phyloP scores from a whole-genome alignment of 64 coral and sea anemone species.

The Exaiptasia diaphana region DNA sequence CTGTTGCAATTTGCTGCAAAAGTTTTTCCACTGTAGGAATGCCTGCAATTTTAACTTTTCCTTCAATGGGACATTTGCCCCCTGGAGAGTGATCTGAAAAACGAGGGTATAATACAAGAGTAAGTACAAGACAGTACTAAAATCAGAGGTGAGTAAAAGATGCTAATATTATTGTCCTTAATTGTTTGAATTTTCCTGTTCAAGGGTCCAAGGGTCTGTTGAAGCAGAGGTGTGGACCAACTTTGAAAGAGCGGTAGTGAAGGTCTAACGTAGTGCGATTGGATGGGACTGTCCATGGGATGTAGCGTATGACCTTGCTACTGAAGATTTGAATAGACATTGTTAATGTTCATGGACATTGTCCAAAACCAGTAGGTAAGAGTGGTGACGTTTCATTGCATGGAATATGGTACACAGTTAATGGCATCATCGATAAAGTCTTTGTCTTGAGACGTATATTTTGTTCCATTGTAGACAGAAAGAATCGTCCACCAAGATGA shows the following conservation, averaged over 20 bases:
- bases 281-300: not conserved
- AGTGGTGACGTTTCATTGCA: not conserved
- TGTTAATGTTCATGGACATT: not conserved
- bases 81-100: too few species aligned
- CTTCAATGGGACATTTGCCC: too few species aligned
- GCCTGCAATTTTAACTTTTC: too few species aligned
- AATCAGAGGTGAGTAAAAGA: too few species aligned
- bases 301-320: not conserved
- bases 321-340: not conserved
- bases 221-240: not conserved
- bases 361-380: not conserved
- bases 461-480: not conserved
- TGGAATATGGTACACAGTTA: not conserved
- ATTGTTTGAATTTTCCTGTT: not conserved
- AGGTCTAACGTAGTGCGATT: not conserved
- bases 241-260: not conserved
- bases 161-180: too few species aligned
- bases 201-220: not conserved
- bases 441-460: not conserved
- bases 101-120: too few species aligned
- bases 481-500: not conserved
- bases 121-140: too few species aligned
- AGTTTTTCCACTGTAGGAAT: too few species aligned
- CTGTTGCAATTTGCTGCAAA: too few species aligned
- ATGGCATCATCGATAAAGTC: not conserved